Percentiles rank a stretch among this genome's conserved stretches.
Conservation (phyloP, 1,140 invertebrate genomes). For the Tetraneura akinire region DNA sequence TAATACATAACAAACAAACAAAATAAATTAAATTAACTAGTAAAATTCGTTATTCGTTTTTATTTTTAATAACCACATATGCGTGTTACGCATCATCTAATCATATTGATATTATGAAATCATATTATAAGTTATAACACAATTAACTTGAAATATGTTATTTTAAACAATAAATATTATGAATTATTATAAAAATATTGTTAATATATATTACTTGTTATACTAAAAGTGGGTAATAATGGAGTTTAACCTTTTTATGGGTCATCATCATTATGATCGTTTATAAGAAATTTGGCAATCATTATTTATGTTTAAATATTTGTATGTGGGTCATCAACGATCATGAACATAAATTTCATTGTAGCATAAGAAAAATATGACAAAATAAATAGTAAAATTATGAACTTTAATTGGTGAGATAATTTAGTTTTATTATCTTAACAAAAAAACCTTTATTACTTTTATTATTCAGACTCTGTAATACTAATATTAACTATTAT, state of each 20-base stretch:
- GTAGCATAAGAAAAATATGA: background rate
- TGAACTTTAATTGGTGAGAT: background rate
- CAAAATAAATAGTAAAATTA: background rate
- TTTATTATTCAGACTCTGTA: too few species aligned
- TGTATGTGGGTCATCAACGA: conserved; percentile 23
- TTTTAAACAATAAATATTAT: background rate
- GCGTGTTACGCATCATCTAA: too few species aligned
- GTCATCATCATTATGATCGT: background rate
- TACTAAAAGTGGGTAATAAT: conserved; percentile 4
- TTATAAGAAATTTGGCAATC: conserved; percentile 34
- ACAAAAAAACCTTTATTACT: too few species aligned
- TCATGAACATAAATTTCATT: background rate
- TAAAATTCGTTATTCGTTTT: too few species aligned
- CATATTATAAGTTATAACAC: background rate
- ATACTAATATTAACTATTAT: too few species aligned
- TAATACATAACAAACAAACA: too few species aligned
- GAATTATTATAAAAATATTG: background rate
- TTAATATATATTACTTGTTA: background rate
- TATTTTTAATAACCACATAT: too few species aligned
- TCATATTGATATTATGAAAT: too few species aligned
- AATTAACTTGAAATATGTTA: background rate
- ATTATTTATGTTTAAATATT: conserved; percentile 14
- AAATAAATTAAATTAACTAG: too few species aligned
- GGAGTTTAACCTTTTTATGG: conserved; percentile 17
- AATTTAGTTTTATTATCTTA: too few species aligned